Percentiles rank a stretch among this genome's conserved stretches.
phyloP scores from a whole-genome alignment of 2,797 vertebrate genomes.

The Ibycter americanus region DNA sequence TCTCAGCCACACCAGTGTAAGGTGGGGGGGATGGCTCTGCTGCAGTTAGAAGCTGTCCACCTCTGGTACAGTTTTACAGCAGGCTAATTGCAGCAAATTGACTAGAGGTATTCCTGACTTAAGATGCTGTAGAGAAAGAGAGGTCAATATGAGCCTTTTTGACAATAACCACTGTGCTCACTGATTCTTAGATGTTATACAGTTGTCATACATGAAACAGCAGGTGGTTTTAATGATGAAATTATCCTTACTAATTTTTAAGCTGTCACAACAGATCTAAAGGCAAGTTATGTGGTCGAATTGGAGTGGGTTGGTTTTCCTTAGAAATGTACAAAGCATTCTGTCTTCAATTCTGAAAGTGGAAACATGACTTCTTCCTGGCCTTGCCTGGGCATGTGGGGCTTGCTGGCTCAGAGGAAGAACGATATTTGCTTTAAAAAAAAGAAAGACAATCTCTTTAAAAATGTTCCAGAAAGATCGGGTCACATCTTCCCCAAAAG shows the following conservation, averaged over 20 bases:
- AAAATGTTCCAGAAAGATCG: slow-evolving; percentile 54
- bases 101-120: not conserved
- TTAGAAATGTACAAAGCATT: not conserved
- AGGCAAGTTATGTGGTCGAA: slow-evolving; percentile 30
- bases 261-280: slow-evolving; percentile 45
- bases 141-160: not conserved
- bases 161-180: not conserved
- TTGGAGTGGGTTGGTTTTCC: slow-evolving; percentile 14
- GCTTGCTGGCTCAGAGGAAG: slow-evolving; percentile 38
- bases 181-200: not conserved
- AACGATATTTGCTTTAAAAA: slow-evolving; percentile 59
- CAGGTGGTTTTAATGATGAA: slow-evolving; percentile 64
- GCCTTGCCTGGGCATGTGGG: not conserved
- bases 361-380: slow-evolving; percentile 35
- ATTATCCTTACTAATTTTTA: slow-evolving; percentile 74
- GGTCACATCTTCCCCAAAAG: slow-evolving; percentile 35
- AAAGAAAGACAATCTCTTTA: not conserved
- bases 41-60: not conserved
- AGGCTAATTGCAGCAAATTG: not conserved
- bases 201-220: slow-evolving; percentile 47
- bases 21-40: not conserved
- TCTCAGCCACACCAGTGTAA: not conserved
- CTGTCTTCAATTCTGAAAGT: slow-evolving; percentile 33
- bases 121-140: not conserved
- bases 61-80: not conserved